phyloP scores from a whole-genome alignment of 2,888 invertebrate species.

The Cybosia mesomella region DNA sequence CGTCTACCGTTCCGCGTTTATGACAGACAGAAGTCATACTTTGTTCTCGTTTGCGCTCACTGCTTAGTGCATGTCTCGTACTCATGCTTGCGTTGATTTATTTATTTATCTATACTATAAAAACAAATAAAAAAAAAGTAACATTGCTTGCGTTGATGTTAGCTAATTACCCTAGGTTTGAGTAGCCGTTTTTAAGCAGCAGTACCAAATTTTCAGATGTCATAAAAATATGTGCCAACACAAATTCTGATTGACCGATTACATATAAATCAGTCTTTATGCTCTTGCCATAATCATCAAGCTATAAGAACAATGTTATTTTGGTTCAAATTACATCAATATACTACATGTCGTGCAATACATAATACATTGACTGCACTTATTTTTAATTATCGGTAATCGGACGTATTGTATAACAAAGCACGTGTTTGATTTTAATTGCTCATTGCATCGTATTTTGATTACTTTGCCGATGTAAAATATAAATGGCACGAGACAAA shows the following conservation, averaged over 20 bases:
- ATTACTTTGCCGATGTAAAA: slow-evolving; percentile 36
- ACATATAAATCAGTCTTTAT: neutral
- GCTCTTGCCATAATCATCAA: neutral
- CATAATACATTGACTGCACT: neutral
- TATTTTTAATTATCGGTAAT: slow-evolving; percentile 11
- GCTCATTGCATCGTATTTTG: slow-evolving; percentile 30
- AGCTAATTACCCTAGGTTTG: neutral
- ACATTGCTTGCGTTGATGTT: too few species aligned
- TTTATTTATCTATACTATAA: too few species aligned
- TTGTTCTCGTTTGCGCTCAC: neutral
- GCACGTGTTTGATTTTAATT: slow-evolving; percentile 42
- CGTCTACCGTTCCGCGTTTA: neutral
- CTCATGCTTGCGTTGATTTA: neutral
- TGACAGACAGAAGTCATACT: neutral
- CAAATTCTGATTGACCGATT: neutral
- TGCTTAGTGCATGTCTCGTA: neutral
- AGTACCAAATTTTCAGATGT: neutral
- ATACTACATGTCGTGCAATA: slow-evolving; percentile 8
- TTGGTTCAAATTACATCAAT: neutral
- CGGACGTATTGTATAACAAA: slow-evolving; percentile 33
- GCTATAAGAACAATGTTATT: slow-evolving; percentile 10
- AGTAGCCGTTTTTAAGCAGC: neutral
- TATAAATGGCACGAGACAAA: slow-evolving; percentile 33
- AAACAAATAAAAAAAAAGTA: too few species aligned
- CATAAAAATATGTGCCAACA: neutral